Percentiles rank a stretch among this genome's conserved stretches.
Conservation (phyloP, 1,140 invertebrate genomes). For the Drosophila athabasca region DNA sequence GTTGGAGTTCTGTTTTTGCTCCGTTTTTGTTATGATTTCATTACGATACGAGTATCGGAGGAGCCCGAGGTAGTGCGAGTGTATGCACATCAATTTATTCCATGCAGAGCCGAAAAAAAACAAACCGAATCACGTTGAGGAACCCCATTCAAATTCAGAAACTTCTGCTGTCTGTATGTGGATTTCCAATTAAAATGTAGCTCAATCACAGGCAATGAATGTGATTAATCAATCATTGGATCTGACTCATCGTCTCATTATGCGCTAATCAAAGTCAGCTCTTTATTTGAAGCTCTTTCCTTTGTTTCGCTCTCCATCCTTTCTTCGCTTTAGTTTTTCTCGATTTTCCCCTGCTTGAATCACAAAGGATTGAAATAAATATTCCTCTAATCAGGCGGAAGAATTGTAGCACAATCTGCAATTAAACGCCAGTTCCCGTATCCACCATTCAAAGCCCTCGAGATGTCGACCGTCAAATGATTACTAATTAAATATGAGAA, state of each 20-base stretch:
- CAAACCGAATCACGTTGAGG: constrained; percentile 21
- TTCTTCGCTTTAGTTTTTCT: constrained; percentile 7
- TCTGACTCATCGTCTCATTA: constrained; percentile 47
- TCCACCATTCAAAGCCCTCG: constrained; percentile 38
- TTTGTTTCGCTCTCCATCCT: constrained; percentile 31
- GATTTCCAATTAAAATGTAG: constrained; percentile 65
- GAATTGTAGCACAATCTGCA: constrained; percentile 49
- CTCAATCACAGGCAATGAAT: constrained; percentile 39
- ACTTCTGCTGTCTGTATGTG: constrained; percentile 31
- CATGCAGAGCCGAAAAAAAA: constrained; percentile 21
- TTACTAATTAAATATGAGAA: constrained; percentile 63
- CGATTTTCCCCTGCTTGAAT: constrained; percentile 1
- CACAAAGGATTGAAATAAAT: constrained; percentile 69
- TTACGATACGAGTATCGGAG: constrained; percentile 35
- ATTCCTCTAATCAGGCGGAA: constrained; percentile 56
- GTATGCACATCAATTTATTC: constrained; percentile 46
- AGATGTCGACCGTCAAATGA: constrained; percentile 58
- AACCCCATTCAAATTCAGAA: constrained; percentile 34
- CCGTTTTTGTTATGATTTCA: constrained; percentile 61
- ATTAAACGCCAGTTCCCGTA: constrained; percentile 17
- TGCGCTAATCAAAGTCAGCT: constrained; percentile 45
- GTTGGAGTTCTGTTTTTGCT: constrained; percentile 1
- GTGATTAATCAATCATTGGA: constrained; percentile 56
- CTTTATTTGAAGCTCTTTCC: neutral
- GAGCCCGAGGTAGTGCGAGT: constrained; percentile 16